Percentiles rank a stretch among this genome's conserved stretches.
These are phyloP conservation scores for Nephrocerus scutellatus DNA, from an alignment of 2,888 invertebrate species.

Conservation along the genomic window DNA sequence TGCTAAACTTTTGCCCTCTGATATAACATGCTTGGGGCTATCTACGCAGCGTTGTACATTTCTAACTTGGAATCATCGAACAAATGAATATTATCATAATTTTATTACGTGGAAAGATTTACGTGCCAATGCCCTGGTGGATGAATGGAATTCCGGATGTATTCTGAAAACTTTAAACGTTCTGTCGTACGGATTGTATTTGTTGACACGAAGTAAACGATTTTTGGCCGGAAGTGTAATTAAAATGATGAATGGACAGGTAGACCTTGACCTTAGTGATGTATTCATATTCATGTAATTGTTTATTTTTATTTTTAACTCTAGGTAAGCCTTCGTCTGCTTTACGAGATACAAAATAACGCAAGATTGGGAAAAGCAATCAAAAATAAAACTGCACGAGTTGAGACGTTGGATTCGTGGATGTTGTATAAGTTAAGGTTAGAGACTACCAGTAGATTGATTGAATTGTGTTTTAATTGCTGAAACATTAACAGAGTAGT, in stretches of 20 bases:
- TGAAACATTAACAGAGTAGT: too few species aligned
- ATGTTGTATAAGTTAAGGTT: slow-evolving; percentile 70
- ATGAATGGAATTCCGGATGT: slow-evolving; percentile 70
- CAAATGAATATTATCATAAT: slow-evolving; percentile 70
- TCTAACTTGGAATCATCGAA: slow-evolving; percentile 72
- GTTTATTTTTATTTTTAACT: slow-evolving; percentile 21
- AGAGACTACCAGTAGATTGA: too few species aligned
- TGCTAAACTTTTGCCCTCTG: slow-evolving; percentile 57
- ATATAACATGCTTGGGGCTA: slow-evolving; percentile 74
- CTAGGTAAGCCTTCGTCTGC: slow-evolving; percentile 68
- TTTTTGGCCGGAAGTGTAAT: slow-evolving; percentile 80
- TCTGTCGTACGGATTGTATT: slow-evolving; percentile 56
- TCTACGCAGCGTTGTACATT: slow-evolving; percentile 77
- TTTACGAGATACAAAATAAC: slow-evolving; percentile 72
- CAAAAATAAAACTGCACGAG: slow-evolving; percentile 59
- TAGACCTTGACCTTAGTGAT: slow-evolving; percentile 34
- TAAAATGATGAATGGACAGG: slow-evolving; percentile 79
- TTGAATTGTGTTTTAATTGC: too few species aligned
- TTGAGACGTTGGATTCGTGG: slow-evolving; percentile 92
- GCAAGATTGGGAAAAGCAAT: slow-evolving; percentile 60
- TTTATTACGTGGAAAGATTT: slow-evolving; percentile 89
- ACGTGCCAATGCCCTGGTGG: slow-evolving; percentile 65
- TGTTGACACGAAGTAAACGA: slow-evolving; percentile 69
- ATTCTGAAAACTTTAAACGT: slow-evolving; percentile 55
- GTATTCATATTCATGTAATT: slow-evolving; percentile 8